A percentile compares a stretch with the other conserved stretches of the same genome.
Evolutionary conservation across 2,113 vertebrate species (phyloP).

Genomic region (Ahaetulla prasina): DNA sequence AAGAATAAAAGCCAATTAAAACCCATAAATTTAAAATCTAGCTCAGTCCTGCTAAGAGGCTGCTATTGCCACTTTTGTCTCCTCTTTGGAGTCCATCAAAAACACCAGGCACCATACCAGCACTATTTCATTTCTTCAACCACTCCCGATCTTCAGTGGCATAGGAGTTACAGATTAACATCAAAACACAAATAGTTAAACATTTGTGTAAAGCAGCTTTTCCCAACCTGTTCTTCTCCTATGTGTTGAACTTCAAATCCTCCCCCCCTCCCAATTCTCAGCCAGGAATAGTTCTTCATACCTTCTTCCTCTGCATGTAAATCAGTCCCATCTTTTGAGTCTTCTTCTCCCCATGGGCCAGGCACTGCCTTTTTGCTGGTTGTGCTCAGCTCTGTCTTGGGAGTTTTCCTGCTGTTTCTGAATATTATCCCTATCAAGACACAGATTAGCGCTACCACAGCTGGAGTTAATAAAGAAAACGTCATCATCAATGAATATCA

Average conservation of each 20-base stretch:
- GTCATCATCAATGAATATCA: conserved; percentile 63
- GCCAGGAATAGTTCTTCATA: conserved; percentile 49
- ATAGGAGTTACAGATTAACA: not conserved
- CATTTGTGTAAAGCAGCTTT: not conserved
- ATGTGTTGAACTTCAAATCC: not conserved
- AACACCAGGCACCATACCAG: not conserved
- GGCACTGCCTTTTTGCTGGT: conserved; percentile 8
- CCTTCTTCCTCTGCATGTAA: conserved; percentile 64
- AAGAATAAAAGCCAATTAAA: no score
- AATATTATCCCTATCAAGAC: conserved; percentile 74
- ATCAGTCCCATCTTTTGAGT: conserved; percentile 78
- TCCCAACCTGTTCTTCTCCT: not conserved
- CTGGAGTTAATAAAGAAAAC: conserved; percentile 76
- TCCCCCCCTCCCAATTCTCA: not conserved
- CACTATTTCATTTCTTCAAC: not conserved
- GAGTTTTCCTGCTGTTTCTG: conserved; percentile 50
- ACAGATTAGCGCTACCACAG: conserved; percentile 78
- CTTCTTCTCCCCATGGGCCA: conserved; percentile 82
- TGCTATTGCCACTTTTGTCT: not conserved
- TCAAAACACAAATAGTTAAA: not conserved
- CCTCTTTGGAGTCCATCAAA: not conserved
- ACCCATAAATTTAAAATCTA: no score
- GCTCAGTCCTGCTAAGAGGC: no score
- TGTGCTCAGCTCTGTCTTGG: conserved; percentile 3
- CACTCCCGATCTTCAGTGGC: not conserved